Percentiles rank a stretch among this genome's conserved stretches.
Evolutionary conservation across 2,113 vertebrate species (phyloP).

Genomic region (Thalassarche chlororhynchos): DNA sequence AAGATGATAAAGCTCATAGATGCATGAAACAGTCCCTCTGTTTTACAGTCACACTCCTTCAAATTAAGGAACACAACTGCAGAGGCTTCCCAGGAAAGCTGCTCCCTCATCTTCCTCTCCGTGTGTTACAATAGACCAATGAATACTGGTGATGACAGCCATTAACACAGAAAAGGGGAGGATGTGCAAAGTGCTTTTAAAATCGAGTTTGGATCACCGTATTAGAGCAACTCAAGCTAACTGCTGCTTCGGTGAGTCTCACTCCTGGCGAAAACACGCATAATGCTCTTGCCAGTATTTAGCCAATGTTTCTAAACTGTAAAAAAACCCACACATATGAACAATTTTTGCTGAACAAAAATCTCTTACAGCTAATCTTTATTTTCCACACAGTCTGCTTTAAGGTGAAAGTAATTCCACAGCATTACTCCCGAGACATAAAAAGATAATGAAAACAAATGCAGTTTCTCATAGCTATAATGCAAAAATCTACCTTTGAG

Average conservation of each 20-base stretch:
- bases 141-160: not conserved
- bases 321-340: rapidly evolving
- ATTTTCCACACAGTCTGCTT: not conserved
- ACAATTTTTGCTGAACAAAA: not conserved
- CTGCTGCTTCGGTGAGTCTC: not conserved
- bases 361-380: not conserved
- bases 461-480: not conserved
- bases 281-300: not conserved
- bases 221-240: not conserved
- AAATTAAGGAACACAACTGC: not conserved
- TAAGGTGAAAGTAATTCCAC: not conserved
- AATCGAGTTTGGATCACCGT: rapidly evolving
- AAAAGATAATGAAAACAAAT: not conserved
- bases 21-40: no score
- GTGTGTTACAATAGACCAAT: not conserved
- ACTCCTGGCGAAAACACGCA: not conserved
- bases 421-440: not conserved
- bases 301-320: not conserved
- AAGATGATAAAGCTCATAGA: not conserved
- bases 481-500: not conserved
- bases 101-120: not conserved
- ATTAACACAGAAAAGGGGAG: not conserved
- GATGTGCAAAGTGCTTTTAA: not conserved
- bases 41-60: not conserved
- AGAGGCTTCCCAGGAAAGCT: not conserved